Evolutionary conservation across 2,797 vertebrate species (phyloP), one percentile per base, ranked within the genome.

Genomic region (Vireo griseus): DNA sequence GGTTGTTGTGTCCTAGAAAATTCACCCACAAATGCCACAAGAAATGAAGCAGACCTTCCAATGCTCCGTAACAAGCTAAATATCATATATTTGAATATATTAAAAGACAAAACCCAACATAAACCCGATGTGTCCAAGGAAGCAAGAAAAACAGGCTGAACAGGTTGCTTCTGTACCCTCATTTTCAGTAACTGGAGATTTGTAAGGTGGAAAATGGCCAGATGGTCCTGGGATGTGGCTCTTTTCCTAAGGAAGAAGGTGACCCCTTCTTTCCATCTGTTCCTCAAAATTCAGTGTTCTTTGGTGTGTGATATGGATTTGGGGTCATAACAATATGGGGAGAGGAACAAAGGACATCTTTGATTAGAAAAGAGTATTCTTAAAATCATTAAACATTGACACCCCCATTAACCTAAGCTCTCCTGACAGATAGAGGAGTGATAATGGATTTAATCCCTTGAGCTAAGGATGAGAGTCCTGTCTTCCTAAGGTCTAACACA

Each of bases 381-480:
- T 92, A 75, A 91, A 74, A 83, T 85, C 72, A 65, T 95, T 89
- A 83, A 77, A 65, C 3, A 1, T 7, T 88, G 94, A 90, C 82
- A 88, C 83, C 3, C 29, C 78, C 68, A 94, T 94, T 96, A 94
- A 95, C 91, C 78, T 71, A n/a, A 80, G 31, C 42, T 87, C 7
- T 6, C 59, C 85, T 86, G 75, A 77, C 54, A 83, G 50, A 68
- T 7, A 82, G 40, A 13, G 17, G 31, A 89, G 31, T 31, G 45
- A 67, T 83, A 94, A 96, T 91, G 86, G 83, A 80, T 87, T 42
- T 50, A 92, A 94, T 77, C 39, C 57, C 68, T 63, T 50, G 52
- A 92, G 81, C 35, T 90, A 52, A 33, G 11, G 48, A 93, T 61
- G 24, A 92, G 33, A 94, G 20, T 65, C 52, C n/a, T 92, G 81